Conservation (phyloP, 2,113 vertebrate genomes). For the Heliornis fulica region DNA sequence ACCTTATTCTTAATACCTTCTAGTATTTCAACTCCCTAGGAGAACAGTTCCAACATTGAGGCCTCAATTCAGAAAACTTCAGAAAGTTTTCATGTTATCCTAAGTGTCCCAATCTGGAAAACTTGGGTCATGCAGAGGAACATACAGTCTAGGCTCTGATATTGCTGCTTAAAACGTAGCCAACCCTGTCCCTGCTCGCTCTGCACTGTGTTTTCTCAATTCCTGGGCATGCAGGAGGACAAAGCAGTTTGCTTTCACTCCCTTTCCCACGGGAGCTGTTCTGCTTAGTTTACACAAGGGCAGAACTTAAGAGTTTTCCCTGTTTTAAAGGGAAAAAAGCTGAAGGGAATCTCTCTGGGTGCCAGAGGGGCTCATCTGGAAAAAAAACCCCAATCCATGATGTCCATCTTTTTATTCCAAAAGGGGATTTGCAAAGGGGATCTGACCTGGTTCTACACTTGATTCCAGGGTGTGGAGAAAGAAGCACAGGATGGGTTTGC, state of each 20-base stretch:
- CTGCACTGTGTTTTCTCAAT: neutral
- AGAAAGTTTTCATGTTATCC: neutral
- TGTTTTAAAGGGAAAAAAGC: neutral
- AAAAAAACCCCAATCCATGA: fast-evolving
- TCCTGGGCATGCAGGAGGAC: neutral
- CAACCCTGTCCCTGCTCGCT: neutral
- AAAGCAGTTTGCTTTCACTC: neutral
- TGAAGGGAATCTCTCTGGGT: neutral
- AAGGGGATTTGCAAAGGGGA: neutral
- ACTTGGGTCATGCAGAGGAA: neutral
- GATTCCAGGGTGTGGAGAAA: neutral
- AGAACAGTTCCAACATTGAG: neutral
- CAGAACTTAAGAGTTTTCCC: neutral
- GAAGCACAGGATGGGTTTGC: neutral
- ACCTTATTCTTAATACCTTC: neutral
- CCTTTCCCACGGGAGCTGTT: neutral
- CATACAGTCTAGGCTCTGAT: neutral
- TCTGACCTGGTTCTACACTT: neutral
- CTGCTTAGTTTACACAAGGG: neutral
- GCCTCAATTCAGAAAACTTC: neutral
- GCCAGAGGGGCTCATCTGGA: neutral
- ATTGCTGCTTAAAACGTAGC: neutral
- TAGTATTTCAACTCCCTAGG: neutral
- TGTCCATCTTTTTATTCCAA: neutral
- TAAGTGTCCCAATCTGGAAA: neutral